These are phyloP conservation scores for Magallana ariakensis DNA, from an alignment of 1,140 invertebrate genomes.

Conservation along the genomic window DNA sequence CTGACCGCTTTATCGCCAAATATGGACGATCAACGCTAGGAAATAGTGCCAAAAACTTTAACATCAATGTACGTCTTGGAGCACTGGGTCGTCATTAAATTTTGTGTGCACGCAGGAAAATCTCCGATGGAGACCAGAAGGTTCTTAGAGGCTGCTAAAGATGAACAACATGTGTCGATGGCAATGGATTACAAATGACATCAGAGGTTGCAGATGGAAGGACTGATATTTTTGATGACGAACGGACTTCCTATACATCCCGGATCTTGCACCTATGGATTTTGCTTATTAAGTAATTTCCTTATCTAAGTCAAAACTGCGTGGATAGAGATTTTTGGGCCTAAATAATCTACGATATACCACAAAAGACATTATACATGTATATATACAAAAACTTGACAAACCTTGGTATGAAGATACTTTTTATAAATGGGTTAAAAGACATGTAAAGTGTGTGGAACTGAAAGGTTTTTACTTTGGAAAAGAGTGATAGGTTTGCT, in stretches of 20 bases:
- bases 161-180: not conserved
- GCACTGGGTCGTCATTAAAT: not conserved
- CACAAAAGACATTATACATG: too few species aligned
- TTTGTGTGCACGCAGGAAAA: not conserved
- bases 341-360: too few species aligned
- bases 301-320: too few species aligned
- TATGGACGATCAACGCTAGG: not conserved
- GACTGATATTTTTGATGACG: not conserved
- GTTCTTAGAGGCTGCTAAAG: not conserved
- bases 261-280: not conserved
- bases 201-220: not conserved
- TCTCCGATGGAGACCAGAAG: not conserved
- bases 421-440: too few species aligned
- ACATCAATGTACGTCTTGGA: not conserved
- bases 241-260: not conserved
- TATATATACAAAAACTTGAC: too few species aligned
- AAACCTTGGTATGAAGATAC: too few species aligned
- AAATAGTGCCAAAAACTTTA: not conserved
- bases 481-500: too few species aligned
- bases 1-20: not conserved
- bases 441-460: too few species aligned
- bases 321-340: too few species aligned
- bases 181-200: not conserved
- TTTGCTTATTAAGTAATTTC: not conserved
- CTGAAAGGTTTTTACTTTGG: too few species aligned